phyloP scores from a whole-genome alignment of 2,888 invertebrate species.

The Cephonodes hylas region DNA sequence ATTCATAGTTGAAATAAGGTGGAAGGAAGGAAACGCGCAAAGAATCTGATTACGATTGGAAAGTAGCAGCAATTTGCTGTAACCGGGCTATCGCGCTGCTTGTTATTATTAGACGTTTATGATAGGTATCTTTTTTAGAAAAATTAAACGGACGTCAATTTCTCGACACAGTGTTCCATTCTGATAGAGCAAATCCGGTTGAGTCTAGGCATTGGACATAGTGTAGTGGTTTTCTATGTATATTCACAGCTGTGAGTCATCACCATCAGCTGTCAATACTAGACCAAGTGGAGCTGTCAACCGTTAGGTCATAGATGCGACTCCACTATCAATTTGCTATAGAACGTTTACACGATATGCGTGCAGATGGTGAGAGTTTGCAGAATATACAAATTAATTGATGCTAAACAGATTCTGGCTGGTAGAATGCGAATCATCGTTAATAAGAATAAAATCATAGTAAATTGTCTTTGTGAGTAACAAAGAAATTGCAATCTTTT shows the following conservation, averaged over 20 bases:
- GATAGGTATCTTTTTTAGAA: constrained; percentile 39
- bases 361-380: too few relatives aligned
- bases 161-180: neutral
- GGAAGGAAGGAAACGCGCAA: constrained; percentile 20
- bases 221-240: neutral
- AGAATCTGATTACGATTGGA: constrained; percentile 40
- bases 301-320: too few relatives aligned
- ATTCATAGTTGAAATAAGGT: constrained; percentile 8
- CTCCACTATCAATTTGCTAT: too few relatives aligned
- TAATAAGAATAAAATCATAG: too few relatives aligned
- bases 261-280: too few relatives aligned
- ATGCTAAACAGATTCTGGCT: too few relatives aligned
- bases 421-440: too few relatives aligned
- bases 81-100: constrained; percentile 49
- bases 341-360: too few relatives aligned
- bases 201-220: neutral
- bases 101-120: constrained; percentile 41
- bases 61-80: constrained; percentile 46
- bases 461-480: too few relatives aligned
- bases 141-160: constrained; percentile 15
- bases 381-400: too few relatives aligned
- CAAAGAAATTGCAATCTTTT: too few relatives aligned
- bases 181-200: neutral
- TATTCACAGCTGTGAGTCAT: neutral
- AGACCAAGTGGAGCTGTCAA: too few relatives aligned